Conservation (phyloP, 2,113 vertebrate genomes). For the Eulacestoma nigropectus region DNA sequence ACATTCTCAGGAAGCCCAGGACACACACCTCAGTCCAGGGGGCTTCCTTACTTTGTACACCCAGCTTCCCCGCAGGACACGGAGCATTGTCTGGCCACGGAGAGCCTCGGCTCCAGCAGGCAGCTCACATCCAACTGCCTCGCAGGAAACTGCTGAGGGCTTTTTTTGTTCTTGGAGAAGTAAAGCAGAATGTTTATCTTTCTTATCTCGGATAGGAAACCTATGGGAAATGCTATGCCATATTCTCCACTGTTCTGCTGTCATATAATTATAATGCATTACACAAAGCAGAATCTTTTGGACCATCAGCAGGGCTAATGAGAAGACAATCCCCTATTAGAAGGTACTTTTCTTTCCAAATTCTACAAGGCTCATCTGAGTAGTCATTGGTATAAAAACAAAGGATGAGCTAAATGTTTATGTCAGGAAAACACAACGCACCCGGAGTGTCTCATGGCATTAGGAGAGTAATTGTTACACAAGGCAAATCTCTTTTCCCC, state of each 20-base stretch:
- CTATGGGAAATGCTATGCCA: slow-evolving; percentile 70
- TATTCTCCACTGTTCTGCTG: slow-evolving; percentile 62
- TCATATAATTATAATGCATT: slow-evolving; percentile 72
- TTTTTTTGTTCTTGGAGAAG: not conserved
- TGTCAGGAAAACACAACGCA: slow-evolving; percentile 54
- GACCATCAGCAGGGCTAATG: not conserved
- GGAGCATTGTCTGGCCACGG: slow-evolving; percentile 50
- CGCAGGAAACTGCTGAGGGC: slow-evolving; percentile 38
- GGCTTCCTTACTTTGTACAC: slow-evolving; percentile 71
- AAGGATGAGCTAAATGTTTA: slow-evolving; percentile 58
- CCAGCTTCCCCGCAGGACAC: slow-evolving; percentile 13
- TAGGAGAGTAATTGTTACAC: slow-evolving; percentile 9
- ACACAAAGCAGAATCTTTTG: not conserved
- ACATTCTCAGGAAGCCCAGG: slow-evolving; percentile 43
- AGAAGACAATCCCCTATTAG: not conserved
- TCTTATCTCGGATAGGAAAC: slow-evolving; percentile 76
- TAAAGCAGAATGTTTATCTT: slow-evolving; percentile 60
- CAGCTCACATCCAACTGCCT: slow-evolving; percentile 27
- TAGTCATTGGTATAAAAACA: slow-evolving; percentile 17
- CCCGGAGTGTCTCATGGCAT: not conserved
- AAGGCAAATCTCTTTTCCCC: slow-evolving; percentile 43
- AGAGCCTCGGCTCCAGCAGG: slow-evolving; percentile 17
- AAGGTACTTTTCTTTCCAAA: not conserved
- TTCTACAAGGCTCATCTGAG: not conserved
- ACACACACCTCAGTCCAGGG: slow-evolving; percentile 13